These are phyloP conservation scores for Paradisaea rubra DNA, from an alignment of 2,113 vertebrate genomes.

Conservation along the genomic window DNA sequence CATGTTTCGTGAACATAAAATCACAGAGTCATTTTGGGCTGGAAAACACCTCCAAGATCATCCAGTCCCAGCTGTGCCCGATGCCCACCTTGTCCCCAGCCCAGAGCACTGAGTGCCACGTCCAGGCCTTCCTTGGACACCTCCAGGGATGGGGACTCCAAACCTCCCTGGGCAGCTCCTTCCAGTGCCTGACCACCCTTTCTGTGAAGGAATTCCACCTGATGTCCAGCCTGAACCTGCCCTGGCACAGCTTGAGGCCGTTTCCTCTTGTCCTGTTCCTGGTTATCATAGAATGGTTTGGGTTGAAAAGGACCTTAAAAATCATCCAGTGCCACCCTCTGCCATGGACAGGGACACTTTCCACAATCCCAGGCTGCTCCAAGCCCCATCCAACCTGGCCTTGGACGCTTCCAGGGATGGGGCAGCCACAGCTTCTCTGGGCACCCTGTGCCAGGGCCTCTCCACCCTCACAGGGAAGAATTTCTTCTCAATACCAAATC, in stretches of 20 bases:
- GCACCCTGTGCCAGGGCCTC: background rate
- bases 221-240: background rate
- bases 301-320: background rate
- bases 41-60: no score
- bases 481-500: background rate
- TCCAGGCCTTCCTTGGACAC: background rate
- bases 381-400: background rate
- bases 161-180: background rate
- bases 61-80: rapidly evolving
- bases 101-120: background rate
- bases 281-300: background rate
- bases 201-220: background rate
- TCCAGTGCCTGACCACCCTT: background rate
- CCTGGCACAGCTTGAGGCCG: background rate
- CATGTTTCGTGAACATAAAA: rapidly evolving
- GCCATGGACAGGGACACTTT: background rate
- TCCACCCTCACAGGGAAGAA: rapidly evolving
- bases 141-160: background rate
- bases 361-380: background rate
- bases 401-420: background rate
- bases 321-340: background rate
- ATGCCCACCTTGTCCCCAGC: background rate
- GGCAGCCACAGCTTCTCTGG: background rate
- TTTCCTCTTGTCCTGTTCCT: background rate
- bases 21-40: background rate